Evolutionary conservation across 2,113 vertebrate species (phyloP).

Genomic region (Rhizomys pruinosus): DNA sequence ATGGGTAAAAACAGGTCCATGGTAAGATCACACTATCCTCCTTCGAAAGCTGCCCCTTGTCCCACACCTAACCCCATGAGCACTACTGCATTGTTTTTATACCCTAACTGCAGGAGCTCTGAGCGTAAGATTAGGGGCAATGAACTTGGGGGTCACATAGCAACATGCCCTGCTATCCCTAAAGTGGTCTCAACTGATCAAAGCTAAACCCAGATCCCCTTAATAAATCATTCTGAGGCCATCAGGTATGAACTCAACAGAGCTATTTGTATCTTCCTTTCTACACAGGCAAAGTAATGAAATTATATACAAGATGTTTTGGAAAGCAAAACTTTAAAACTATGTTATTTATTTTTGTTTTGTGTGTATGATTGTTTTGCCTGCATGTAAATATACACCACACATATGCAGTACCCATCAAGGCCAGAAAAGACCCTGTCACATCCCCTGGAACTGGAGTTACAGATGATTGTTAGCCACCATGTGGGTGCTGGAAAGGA

Average conservation of each 20-base stretch:
- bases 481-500: too few species aligned
- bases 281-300: background rate
- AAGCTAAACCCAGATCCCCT: background rate
- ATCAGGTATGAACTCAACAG: background rate
- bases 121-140: fast-evolving
- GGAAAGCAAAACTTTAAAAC: background rate
- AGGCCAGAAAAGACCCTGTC: too few species aligned
- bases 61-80: too few species aligned
- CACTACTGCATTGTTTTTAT: background rate
- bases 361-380: too few species aligned
- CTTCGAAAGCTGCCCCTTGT: background rate
- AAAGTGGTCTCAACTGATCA: background rate
- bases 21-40: background rate
- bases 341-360: too few species aligned
- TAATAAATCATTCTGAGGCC: background rate
- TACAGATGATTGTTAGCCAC: too few species aligned
- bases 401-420: too few species aligned
- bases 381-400: too few species aligned
- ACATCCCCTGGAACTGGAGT: too few species aligned
- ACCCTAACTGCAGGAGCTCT: background rate
- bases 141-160: background rate
- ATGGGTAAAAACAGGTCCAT: background rate
- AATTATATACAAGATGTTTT: background rate
- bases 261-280: background rate
- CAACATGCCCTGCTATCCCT: background rate